Conservation (phyloP, 1,140 invertebrate genomes). For the Bombus cullumanus region DNA sequence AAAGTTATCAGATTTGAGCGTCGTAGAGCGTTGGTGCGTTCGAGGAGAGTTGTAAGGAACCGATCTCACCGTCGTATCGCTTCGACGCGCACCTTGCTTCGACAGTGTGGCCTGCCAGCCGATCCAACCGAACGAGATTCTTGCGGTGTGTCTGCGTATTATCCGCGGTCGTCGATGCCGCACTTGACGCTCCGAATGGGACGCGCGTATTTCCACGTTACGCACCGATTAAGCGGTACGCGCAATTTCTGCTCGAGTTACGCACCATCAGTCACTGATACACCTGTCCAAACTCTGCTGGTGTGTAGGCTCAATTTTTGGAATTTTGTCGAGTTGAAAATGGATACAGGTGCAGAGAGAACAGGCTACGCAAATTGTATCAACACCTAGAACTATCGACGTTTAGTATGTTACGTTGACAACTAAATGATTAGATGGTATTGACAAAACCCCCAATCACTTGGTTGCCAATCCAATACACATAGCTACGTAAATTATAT, state of each 20-base stretch:
- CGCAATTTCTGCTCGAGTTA: slow-evolving; percentile 7
- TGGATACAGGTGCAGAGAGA: too few species aligned
- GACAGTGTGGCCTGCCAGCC: slow-evolving; percentile 42
- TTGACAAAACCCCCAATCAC: too few species aligned
- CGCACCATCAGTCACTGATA: neutral
- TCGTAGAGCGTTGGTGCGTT: neutral
- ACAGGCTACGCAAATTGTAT: too few species aligned
- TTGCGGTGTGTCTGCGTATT: slow-evolving; percentile 22
- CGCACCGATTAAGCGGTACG: slow-evolving; percentile 23
- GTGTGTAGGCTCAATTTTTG: neutral
- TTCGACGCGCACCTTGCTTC: slow-evolving; percentile 34
- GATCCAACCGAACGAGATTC: slow-evolving; percentile 52
- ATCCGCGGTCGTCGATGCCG: neutral
- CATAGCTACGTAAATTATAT: too few species aligned
- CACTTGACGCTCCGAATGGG: neutral
- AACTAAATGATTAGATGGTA: too few species aligned
- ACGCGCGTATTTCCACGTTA: neutral
- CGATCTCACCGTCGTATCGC: neutral
- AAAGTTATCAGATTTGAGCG: neutral
- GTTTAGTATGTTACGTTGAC: too few species aligned
- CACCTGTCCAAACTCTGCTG: neutral
- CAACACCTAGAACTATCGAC: too few species aligned
- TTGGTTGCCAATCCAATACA: too few species aligned
- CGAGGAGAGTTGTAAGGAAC: neutral
- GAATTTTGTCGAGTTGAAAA: neutral